Conservation (phyloP, 2,113 vertebrate genomes). For the Amphiprion ocellaris region DNA sequence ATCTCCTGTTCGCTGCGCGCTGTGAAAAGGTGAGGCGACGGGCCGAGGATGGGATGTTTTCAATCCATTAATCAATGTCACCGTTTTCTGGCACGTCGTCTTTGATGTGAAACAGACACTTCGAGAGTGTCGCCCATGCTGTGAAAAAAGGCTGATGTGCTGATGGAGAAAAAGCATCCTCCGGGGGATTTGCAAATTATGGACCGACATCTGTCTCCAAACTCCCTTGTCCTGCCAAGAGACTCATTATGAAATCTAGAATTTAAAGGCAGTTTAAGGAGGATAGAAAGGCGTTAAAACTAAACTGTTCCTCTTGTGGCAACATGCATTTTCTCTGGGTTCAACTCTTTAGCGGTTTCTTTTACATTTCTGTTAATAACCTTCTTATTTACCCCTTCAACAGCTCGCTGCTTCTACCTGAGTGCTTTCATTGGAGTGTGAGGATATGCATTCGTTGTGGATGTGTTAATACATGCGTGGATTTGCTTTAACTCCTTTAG, state of each 20-base stretch:
- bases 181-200: slow-evolving; percentile 81
- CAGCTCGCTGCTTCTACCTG: not conserved
- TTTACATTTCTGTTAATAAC: not conserved
- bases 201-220: slow-evolving; percentile 72
- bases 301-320: too few relatives aligned
- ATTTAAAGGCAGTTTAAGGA: not conserved
- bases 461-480: slow-evolving; percentile 57
- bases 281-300: too few relatives aligned
- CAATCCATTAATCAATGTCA: slow-evolving; percentile 83
- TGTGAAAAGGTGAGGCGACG: slow-evolving; percentile 77
- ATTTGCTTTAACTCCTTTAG: slow-evolving; percentile 47
- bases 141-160: slow-evolving; percentile 78
- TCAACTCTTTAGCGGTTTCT: too few relatives aligned
- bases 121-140: slow-evolving; percentile 73
- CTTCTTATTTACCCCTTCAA: slow-evolving; percentile 1
- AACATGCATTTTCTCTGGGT: not conserved
- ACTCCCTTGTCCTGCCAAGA: slow-evolving; percentile 70
- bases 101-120: slow-evolving; percentile 88
- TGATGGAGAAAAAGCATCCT: slow-evolving; percentile 85
- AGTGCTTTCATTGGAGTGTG: too few relatives aligned
- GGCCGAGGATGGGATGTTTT: slow-evolving; percentile 73
- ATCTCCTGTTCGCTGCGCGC: slow-evolving; percentile 68
- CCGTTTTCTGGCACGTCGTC: slow-evolving; percentile 69
- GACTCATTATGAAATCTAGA: slow-evolving; percentile 39
- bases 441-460: not conserved